Conservation (phyloP, 2,113 vertebrate genomes). For the Oreotragus oreotragus region DNA sequence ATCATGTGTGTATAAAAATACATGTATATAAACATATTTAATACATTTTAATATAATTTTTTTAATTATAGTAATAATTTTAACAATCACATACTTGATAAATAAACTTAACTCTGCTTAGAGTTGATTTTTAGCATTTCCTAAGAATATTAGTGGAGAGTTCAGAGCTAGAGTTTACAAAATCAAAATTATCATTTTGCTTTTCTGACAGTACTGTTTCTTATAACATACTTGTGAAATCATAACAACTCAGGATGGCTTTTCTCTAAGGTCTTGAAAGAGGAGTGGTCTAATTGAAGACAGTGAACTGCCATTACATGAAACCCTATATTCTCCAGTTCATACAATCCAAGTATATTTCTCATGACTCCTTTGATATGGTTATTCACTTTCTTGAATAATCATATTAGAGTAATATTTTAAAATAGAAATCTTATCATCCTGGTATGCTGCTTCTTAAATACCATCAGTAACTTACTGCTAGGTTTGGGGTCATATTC, state of each 20-base stretch:
- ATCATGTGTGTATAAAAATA: background rate
- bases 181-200: conserved; percentile 17
- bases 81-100: background rate
- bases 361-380: background rate
- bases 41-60: background rate
- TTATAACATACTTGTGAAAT: conserved; percentile 21
- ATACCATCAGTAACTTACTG: background rate
- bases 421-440: background rate
- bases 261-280: background rate
- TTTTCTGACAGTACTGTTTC: background rate
- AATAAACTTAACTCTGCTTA: conserved; percentile 35
- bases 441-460: background rate
- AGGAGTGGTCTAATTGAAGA: background rate
- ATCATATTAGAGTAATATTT: background rate
- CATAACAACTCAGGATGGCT: background rate
- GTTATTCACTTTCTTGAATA: background rate
- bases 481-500: background rate
- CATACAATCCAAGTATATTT: background rate
- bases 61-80: background rate
- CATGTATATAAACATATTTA: background rate
- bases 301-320: background rate
- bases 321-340: conserved; percentile 24
- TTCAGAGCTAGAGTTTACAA: background rate
- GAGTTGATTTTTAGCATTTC: conserved; percentile 2
- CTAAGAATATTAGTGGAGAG: background rate